These are phyloP conservation scores for Hippoglossus stenolepis DNA, from an alignment of 2,113 vertebrate species.

Conservation along the genomic window DNA sequence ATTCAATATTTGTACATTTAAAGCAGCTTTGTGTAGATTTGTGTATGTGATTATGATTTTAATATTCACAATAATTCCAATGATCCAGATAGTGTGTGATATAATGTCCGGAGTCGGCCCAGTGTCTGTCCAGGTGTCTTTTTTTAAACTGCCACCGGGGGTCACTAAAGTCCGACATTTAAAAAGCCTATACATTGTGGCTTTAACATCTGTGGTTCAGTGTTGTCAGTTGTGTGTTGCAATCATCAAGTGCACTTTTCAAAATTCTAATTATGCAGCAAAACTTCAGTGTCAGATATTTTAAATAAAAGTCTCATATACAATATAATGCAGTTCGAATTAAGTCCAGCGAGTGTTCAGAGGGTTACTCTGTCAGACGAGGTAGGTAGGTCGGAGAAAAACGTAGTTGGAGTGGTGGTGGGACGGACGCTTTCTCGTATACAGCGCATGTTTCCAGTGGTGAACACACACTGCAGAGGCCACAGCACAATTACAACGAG, in stretches of 20 bases:
- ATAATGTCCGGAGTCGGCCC: neutral
- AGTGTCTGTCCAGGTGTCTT: neutral
- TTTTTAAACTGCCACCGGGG: neutral
- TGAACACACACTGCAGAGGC: conserved; percentile 91
- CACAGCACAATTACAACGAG: conserved; percentile 89
- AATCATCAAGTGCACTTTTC: neutral
- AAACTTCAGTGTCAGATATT: neutral
- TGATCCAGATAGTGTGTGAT: neutral
- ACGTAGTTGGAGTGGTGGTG: neutral
- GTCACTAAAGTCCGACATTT: neutral
- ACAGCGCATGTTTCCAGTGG: conserved; percentile 88
- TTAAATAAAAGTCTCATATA: neutral
- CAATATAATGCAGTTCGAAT: neutral
- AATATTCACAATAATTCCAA: neutral
- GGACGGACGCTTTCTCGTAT: neutral
- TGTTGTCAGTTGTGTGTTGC: neutral
- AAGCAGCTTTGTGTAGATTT: neutral
- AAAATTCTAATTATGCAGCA: conserved; percentile 7
- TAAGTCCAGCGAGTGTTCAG: neutral
- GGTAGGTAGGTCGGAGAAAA: neutral
- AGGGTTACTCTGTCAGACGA: neutral
- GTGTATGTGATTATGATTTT: neutral
- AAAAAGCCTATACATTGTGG: neutral
- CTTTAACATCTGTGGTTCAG: neutral
- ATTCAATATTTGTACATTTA: neutral